Evolutionary conservation across 2,797 vertebrate genomes (phyloP), one percentile per base, ranked within the genome.

Genomic region (Myripristis jacobus): DNA sequence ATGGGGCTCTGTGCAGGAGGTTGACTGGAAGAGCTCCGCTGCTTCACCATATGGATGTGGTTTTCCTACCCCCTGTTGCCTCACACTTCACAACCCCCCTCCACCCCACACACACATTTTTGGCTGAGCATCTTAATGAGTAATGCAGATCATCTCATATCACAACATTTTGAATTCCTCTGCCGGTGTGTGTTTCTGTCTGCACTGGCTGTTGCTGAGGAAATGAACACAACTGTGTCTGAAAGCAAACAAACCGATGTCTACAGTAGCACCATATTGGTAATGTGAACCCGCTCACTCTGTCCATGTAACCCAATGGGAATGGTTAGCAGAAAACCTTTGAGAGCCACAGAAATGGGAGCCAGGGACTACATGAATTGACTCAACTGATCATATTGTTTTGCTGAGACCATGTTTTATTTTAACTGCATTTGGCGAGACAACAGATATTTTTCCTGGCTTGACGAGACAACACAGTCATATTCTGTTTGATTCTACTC

Each of bases 41-140:
- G 80, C 70, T 88, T 71, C 72, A 72, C 87, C 91, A 93, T 90
- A 92, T 93, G 91, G 91, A 86, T 87, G 87, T 90, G 86, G 87
- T 92, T 93, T 91, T 81, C 87, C 73, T 81, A 75, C 66, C 74
- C 79, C 74, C 66, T 70, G 76, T 79, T 87, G 81, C 72, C 80
- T 74, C 67, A 62, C 60, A 65, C 68, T 73, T 56, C 76, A 56
- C 61, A 51, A 0, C 62, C 68, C 25, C 68, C 66, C 15, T n/a
- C 54, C 21, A 56, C 25, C 48, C 48, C 44, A 43, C 44, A 36
- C 18, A 29, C 41, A 54, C 54, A 34, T 50, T 80, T 67, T 58
- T 18, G 46, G 48, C 84, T 61, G 81, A 81, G 79, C 79, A 72
- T 86, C 78, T 76, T 89, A 89, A 89, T 79, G 88, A 88, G 73